Percentiles rank a stretch among this genome's conserved stretches.
phyloP scores from a whole-genome alignment of 2,797 vertebrate genomes.

The Taenioides sp. region DNA sequence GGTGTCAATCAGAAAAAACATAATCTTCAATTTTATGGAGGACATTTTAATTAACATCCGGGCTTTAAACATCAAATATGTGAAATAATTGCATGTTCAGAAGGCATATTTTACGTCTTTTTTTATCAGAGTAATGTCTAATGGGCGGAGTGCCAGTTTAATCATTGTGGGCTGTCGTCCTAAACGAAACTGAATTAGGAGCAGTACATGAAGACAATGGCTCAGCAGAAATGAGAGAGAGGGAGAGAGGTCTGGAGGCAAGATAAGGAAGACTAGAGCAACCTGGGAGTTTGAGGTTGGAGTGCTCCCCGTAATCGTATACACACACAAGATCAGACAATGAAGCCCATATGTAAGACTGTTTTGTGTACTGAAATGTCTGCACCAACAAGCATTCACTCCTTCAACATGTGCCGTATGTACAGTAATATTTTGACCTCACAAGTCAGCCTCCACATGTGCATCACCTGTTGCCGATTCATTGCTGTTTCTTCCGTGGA shows the following conservation, averaged over 20 bases:
- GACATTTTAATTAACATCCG: slow-evolving; percentile 39
- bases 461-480: neutral
- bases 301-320: neutral
- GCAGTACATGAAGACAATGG: slow-evolving; percentile 43
- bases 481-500: neutral
- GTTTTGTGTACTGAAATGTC: neutral
- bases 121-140: slow-evolving; percentile 47
- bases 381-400: neutral
- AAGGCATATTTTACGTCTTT: slow-evolving; percentile 33
- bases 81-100: slow-evolving; percentile 41
- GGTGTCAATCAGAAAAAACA: slow-evolving; percentile 23
- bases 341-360: slow-evolving; percentile 21
- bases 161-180: slow-evolving; percentile 54
- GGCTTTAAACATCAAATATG: slow-evolving; percentile 30
- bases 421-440: neutral
- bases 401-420: neutral
- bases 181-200: slow-evolving; percentile 58
- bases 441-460: neutral
- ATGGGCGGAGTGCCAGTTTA: slow-evolving; percentile 51
- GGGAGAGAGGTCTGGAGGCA: slow-evolving; percentile 15
- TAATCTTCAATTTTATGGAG: slow-evolving; percentile 20
- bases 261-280: slow-evolving; percentile 25
- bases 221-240: slow-evolving; percentile 31
- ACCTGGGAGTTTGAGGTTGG: slow-evolving; percentile 19
- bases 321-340: neutral